Evolutionary conservation across 1,140 invertebrate species (phyloP).

Genomic region (Tetranychus urticae): DNA sequence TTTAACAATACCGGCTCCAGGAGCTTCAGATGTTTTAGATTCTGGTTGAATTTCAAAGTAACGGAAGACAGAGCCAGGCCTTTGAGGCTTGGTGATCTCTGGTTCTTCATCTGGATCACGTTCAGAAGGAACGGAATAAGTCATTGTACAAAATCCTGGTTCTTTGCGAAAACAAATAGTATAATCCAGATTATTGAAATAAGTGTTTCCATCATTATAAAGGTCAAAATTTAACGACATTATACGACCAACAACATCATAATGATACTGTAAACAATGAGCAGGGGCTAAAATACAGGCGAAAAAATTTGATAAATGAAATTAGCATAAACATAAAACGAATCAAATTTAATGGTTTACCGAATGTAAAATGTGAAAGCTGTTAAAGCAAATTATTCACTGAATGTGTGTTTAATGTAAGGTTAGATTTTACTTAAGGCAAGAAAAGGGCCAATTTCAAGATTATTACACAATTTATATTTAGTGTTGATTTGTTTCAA

Average conservation of each 20-base stretch:
- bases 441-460: too few species aligned
- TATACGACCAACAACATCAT: constrained; percentile 32
- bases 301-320: background rate
- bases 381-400: too few species aligned
- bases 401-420: too few species aligned
- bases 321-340: background rate
- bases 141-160: constrained; percentile 19
- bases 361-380: too few species aligned
- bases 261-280: constrained; percentile 54
- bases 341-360: background rate
- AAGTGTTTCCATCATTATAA: constrained; percentile 16
- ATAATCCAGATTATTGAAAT: constrained; percentile 28
- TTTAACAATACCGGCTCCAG: constrained; percentile 40
- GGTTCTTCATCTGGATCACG: background rate
- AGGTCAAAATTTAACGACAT: constrained; percentile 34
- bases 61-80: background rate
- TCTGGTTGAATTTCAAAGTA: constrained; percentile 1
- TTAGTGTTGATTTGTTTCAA: too few species aligned
- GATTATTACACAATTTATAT: too few species aligned
- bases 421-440: too few species aligned
- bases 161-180: constrained; percentile 16
- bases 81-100: background rate
- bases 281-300: constrained; percentile 29
- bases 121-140: constrained; percentile 21
- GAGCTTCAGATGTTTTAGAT: constrained; percentile 14